Evolutionary conservation across 2,797 vertebrate species (phyloP).

Genomic region (Cirrhinus molitorella): DNA sequence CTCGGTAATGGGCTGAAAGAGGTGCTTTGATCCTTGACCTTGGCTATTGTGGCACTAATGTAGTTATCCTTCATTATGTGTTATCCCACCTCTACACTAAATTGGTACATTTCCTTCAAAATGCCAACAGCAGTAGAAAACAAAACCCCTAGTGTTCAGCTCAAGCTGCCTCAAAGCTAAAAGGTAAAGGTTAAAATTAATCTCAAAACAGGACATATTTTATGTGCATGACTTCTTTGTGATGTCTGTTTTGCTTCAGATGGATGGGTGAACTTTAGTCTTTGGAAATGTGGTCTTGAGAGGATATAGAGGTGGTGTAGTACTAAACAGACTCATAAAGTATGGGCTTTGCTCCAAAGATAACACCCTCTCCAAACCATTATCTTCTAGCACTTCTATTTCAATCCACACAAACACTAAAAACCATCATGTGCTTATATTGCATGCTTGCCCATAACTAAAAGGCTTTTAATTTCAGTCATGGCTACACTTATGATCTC

Average conservation of each 20-base stretch:
- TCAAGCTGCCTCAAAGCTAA: neutral
- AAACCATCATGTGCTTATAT: conserved; percentile 22
- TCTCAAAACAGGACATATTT: neutral
- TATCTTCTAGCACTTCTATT: conserved; percentile 27
- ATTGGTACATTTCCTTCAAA: neutral
- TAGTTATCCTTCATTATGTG: conserved; percentile 17
- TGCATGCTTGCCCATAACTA: conserved; percentile 4
- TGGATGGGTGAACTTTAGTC: neutral
- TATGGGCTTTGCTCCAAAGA: conserved; percentile 46
- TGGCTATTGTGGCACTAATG: conserved; percentile 26
- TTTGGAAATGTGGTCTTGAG: conserved; percentile 8
- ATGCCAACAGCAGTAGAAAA: neutral
- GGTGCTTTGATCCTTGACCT: conserved; percentile 17
- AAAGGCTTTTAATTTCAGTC: conserved; percentile 19
- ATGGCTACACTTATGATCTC: neutral
- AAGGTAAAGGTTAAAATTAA: neutral
- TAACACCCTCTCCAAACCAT: conserved; percentile 40
- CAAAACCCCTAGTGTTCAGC: neutral
- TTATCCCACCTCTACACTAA: neutral
- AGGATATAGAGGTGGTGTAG: conserved; percentile 5
- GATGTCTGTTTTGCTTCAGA: neutral
- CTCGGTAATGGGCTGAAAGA: conserved; percentile 13
- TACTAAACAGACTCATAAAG: conserved; percentile 35
- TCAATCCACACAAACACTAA: conserved; percentile 31
- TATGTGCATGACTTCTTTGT: neutral